Evolutionary conservation across 2,113 vertebrate species (phyloP), one percentile per base, ranked within the genome.

Genomic region (Cebidichthys violaceus): DNA sequence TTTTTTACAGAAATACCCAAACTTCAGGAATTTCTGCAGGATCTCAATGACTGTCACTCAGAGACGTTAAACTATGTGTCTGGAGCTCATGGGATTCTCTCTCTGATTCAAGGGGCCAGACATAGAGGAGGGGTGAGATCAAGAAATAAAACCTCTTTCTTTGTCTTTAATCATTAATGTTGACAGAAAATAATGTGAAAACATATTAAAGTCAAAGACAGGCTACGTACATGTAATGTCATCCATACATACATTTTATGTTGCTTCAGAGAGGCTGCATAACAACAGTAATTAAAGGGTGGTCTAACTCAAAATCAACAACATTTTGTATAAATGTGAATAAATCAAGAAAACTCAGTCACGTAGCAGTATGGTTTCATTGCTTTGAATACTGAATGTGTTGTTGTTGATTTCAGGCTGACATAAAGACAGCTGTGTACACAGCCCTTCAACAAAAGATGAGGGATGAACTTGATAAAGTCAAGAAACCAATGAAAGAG

Each of bases 51-150:
- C 55, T 2, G 9, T 33, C 85, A 82, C 74, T 82, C 83, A 59
- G 62, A 79, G 62, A 76, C 83, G 43, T 27, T 70, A 0, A 88
- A 78, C 55, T 89, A 64, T 81, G 86, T 91, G 35, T 84, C 66
- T 41, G 62, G 83, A 78, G 90, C 81, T 60, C 3, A 9, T 27
- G 70, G 76, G 69, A 86, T 91, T 81, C 83, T 91, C n/a, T 86
- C 72, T 55, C 64, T 89, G 68, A 91, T 91, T 76, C 69, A 86
- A 65, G 78, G 75, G 2, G 45, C 85, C 54, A 64, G 14, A 0
- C 0, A 9, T 39, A 37, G 5, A 64, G 31, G 31, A 47, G 39
- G 17, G 81, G 85, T 88, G 65, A 72, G 69, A 75, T 45, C 7
- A 31, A 0, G 64, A 22, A 9, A 52, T 20, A 22, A 11, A 15